Conservation (phyloP, 2,797 vertebrate genomes). For the Helostoma temminkii region DNA sequence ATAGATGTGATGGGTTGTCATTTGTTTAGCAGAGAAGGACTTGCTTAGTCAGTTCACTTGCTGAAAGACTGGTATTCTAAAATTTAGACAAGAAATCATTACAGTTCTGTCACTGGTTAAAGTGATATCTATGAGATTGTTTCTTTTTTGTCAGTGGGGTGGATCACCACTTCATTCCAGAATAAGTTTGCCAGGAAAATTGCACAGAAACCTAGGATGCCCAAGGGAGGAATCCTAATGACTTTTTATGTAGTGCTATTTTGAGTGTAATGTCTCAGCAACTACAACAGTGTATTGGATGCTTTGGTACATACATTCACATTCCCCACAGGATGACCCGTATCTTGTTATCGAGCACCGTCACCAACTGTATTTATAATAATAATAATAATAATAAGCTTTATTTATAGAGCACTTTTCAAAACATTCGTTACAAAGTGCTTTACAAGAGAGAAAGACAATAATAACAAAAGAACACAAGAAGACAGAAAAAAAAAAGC, state of each 20-base stretch:
- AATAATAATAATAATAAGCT: too few relatives aligned
- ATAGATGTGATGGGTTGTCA: slow-evolving; percentile 33
- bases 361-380: background rate
- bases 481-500: too few relatives aligned
- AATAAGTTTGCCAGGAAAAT: background rate
- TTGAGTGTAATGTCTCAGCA: background rate
- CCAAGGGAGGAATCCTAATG: background rate
- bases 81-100: slow-evolving; percentile 3
- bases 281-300: background rate
- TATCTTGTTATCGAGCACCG: background rate
- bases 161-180: too few relatives aligned
- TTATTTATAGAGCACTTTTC: too few relatives aligned
- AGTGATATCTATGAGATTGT: background rate
- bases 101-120: background rate
- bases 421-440: too few relatives aligned
- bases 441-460: too few relatives aligned
- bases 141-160: background rate
- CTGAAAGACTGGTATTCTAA: slow-evolving; percentile 8
- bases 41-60: background rate
- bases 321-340: background rate
- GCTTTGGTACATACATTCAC: background rate
- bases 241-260: background rate
- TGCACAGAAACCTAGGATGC: background rate
- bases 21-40: slow-evolving; percentile 18
- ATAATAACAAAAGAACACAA: too few relatives aligned